Base-by-base conservation (phyloP, 2,797 vertebrate species). In the Girardinus metallicus region DNA sequence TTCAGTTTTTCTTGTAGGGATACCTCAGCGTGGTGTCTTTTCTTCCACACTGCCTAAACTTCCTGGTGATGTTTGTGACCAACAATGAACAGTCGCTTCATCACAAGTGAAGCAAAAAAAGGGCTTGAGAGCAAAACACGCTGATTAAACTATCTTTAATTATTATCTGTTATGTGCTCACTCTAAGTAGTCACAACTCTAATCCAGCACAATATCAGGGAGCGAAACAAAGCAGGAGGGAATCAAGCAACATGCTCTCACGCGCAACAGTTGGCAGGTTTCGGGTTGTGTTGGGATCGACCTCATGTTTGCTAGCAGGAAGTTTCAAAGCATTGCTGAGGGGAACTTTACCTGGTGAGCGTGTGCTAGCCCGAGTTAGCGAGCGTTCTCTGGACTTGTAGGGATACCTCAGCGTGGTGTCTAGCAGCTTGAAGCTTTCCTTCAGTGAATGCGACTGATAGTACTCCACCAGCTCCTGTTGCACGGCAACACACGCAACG, bases 341-440 rank as follows among this genome's bases (percentile, higher is more conserved):
- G 8, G 47, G 66, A 34, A 44, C 7, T 80, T 92, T 96, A 99
- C 98, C 98, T 97, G 98, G 97, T 51, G 97, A 97, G 47, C 97
- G 96, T 6, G 97, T 96, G 80, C 96, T 96, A 86, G 96, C 94
- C 77, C 97, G 95, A 53, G 96, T 96, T 76, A 96, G 91, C 0
- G 96, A 93, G 1, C 97, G 96, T 76, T 99, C 98, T 92, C 97
- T 95, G 0, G 97, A 96, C 87, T 99, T 99, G 94, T 99, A 99
- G 5, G 99, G 98, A 62, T 97, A 97, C 81, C 97, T 97, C 90
- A 99, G 90, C 0, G 97, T 98, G 0, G 99, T 99, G 84, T 99
- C 98, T 90, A 99, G 93, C 88, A 98, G 95, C 91, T 99, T 99
- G 95, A 99, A 99, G 94, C 98, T 99, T 93, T 99, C 99, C 92